phyloP scores from a whole-genome alignment of 2,113 vertebrate genomes.

The Callorhinus ursinus region DNA sequence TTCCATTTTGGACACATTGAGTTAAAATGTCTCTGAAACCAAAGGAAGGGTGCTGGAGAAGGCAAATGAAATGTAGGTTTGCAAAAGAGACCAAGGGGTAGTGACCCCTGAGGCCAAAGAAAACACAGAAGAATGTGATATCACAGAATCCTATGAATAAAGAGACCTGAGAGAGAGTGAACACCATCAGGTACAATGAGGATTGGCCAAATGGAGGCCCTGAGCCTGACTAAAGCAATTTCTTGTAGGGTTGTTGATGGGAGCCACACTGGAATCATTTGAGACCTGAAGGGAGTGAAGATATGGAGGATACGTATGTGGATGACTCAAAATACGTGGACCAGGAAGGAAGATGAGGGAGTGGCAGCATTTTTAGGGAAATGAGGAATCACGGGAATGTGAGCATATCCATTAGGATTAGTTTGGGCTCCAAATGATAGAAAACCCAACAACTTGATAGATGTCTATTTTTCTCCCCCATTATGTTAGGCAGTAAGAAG shows the following conservation, averaged over 20 bases:
- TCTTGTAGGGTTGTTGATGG: neutral
- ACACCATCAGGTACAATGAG: neutral
- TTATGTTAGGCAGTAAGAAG: neutral
- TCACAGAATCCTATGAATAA: neutral
- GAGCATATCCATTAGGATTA: neutral
- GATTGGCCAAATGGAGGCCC: neutral
- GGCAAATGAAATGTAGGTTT: neutral
- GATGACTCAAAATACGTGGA: neutral
- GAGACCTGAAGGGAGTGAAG: neutral
- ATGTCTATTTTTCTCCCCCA: neutral
- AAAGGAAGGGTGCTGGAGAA: neutral
- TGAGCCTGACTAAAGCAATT: neutral
- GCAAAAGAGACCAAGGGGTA: neutral
- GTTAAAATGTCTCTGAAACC: neutral
- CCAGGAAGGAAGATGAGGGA: neutral
- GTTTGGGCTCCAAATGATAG: neutral
- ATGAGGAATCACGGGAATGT: neutral
- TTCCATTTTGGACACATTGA: neutral
- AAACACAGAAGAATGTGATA: neutral
- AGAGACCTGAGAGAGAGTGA: neutral
- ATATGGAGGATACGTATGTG: rapidly evolving
- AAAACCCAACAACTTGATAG: neutral
- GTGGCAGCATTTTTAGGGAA: neutral
- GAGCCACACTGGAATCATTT: no score
- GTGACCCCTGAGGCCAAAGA: neutral